Evolutionary conservation across 2,113 vertebrate species (phyloP), one percentile per base, ranked within the genome.

Genomic region (Corythornis vintsioides): DNA sequence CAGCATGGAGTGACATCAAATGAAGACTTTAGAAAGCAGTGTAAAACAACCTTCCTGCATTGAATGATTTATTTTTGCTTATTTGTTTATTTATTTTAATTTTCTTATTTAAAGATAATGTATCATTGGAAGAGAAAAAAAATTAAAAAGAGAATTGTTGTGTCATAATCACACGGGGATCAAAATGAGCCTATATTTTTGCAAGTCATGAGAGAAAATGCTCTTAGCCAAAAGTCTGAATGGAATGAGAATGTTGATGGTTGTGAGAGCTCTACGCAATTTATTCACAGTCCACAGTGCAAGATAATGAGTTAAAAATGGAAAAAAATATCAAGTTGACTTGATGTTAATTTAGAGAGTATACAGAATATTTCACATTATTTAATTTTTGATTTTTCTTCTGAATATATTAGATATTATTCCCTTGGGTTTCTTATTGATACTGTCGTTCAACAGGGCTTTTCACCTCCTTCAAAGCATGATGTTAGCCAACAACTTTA

Each of bases 381-480:
- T 86, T 90, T 63, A 74, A 38, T 38, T 38, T 86, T 53, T 88
- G 38, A 60, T 40, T 88, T 83, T 87, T 90, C 29, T 47, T 73
- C 24, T 26, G 29, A 83, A 53, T 83, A 77, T 45, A 67, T 80
- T 81, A 88, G 15, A 35, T 71, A 48, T 38, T 38, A 9, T 88
- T 92, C 43, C 33, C 52, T 81, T 60, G 63, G 6, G 16, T 83
- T 74, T 90, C 56, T 52, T 79, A 48, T 63, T 52, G 26, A 22
- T 63, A 60, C 29, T 87, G 9, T 33, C 80, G 35, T 40, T 91
- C 28, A 87, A 42, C 52, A 70, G 48, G n/a, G 33, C 33, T 84
- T 83, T 93, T 92, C 35, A 82, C 77, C 66, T 83, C 70, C 61
- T 86, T 89, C 64, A 92, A 85, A 83, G 26, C 43, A 48, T 21